Base-by-base conservation (phyloP, 2,797 vertebrate species). In the Alca torda region DNA sequence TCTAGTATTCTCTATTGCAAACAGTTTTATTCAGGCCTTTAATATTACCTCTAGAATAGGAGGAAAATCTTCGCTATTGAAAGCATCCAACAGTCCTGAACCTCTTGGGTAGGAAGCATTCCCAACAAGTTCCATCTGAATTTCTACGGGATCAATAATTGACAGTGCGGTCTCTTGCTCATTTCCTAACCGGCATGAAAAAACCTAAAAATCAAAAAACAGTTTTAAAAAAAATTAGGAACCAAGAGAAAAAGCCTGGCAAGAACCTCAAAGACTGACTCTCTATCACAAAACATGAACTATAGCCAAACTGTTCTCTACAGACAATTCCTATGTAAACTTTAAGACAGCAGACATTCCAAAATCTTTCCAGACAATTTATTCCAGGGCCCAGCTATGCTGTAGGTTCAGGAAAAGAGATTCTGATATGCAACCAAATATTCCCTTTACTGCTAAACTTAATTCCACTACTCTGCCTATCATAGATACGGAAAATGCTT, bases 111-210 rank as follows among this genome's bases (percentile, higher is more conserved):
- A 99, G 2, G 99, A 99, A 79, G 99, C 99, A 95, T 98, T 99
- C 18, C 99, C 99, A 96, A 99, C 98, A 35, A 99, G 98, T 92
- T 99, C 99, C 95, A 99, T 97, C 39, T 99, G 99, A 48, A 99
- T 98, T 77, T 99, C 99, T 41, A 99, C 99, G 0, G 99, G 99
- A 94, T 99, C 99, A 10, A 99, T 98, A 88, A 99, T 99, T 8
- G 99, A 99, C 91, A 99, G 97, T 4, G 99, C 99, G 0, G 99
- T 99, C 90, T 99, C 99, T 28, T 99, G 99, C 87, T 99, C 99
- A 25, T 98, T 99, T 84, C 99, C 99, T 50, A 99, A 98, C 8
- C 99, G 98, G 96, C 99, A 99, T 0, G 99, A 99, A 94, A 99
- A 99, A 73, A 99, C 99, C 99, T 99, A 85, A 6, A 79, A 84